These are phyloP conservation scores for Sesia apiformis DNA, from an alignment of 2,888 invertebrate genomes.

Conservation along the genomic window DNA sequence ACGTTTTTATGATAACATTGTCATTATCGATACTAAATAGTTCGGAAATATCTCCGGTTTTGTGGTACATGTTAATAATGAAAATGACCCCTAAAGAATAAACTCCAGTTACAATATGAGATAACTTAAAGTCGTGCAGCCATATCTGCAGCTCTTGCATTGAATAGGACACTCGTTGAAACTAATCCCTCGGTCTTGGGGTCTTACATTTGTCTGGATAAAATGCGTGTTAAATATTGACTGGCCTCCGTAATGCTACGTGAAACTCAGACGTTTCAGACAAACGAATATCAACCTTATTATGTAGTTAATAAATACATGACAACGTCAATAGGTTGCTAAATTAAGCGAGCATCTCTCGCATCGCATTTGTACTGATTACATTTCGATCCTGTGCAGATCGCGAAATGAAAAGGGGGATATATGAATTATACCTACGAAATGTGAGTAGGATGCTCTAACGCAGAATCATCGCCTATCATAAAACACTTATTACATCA, in stretches of 20 bases:
- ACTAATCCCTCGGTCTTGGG: slow-evolving; percentile 7
- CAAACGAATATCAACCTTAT: too few species aligned
- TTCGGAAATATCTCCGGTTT: too few species aligned
- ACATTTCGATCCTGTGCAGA: slow-evolving; percentile 13
- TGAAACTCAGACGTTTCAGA: too few species aligned
- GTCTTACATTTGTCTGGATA: slow-evolving; percentile 60
- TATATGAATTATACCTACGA: neutral
- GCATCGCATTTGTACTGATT: slow-evolving; percentile 66
- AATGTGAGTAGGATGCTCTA: neutral
- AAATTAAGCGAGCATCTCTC: slow-evolving; percentile 27
- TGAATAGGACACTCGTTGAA: neutral
- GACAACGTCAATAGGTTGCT: too few species aligned
- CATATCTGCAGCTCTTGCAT: neutral
- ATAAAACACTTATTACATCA: too few species aligned
- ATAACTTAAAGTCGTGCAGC: neutral
- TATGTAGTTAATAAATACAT: too few species aligned
- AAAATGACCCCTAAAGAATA: too few species aligned
- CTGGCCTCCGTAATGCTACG: slow-evolving; percentile 16
- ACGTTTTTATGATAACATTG: too few species aligned
- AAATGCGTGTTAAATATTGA: slow-evolving; percentile 66
- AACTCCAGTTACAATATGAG: neutral
- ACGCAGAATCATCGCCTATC: too few species aligned
- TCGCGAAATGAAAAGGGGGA: neutral
- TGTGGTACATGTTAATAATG: too few species aligned
- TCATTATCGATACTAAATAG: too few species aligned